phyloP scores from a whole-genome alignment of 1,140 invertebrate genomes.

The Araneus ventricosus region DNA sequence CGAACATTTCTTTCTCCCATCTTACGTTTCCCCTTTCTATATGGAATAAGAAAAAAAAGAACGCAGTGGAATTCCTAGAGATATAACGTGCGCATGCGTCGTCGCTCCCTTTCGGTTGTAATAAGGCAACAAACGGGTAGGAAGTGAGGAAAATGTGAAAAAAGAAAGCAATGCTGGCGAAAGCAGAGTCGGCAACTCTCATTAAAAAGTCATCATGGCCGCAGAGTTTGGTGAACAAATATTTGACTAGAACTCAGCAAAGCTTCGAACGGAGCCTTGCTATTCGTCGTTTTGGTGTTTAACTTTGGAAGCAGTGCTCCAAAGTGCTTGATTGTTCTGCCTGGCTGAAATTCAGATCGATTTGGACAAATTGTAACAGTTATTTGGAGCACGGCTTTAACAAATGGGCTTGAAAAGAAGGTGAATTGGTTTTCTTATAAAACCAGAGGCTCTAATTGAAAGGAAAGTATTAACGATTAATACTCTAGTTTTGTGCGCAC shows the following conservation, averaged over 20 bases:
- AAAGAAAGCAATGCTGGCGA: neutral
- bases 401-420: neutral
- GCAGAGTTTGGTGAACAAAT: conserved; percentile 66
- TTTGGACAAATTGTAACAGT: conserved; percentile 7
- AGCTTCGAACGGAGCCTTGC: neutral
- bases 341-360: neutral
- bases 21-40: conserved; percentile 10
- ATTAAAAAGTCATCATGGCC: conserved; percentile 70
- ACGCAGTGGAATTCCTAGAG: neutral
- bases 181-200: conserved; percentile 31
- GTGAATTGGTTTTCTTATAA: neutral
- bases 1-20: conserved; percentile 40
- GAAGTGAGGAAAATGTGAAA: neutral
- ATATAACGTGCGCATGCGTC: neutral
- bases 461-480: neutral
- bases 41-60: neutral
- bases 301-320: conserved; percentile 53
- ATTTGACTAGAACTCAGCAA: conserved; percentile 63
- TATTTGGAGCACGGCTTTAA: neutral
- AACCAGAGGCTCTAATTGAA: neutral
- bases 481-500: neutral
- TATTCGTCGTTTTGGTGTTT: conserved; percentile 32
- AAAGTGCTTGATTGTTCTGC: conserved; percentile 1
- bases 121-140: conserved; percentile 40
- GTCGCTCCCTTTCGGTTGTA: conserved; percentile 11